Conservation (phyloP, 1,140 invertebrate genomes). For the Cydia fagiglandana region DNA sequence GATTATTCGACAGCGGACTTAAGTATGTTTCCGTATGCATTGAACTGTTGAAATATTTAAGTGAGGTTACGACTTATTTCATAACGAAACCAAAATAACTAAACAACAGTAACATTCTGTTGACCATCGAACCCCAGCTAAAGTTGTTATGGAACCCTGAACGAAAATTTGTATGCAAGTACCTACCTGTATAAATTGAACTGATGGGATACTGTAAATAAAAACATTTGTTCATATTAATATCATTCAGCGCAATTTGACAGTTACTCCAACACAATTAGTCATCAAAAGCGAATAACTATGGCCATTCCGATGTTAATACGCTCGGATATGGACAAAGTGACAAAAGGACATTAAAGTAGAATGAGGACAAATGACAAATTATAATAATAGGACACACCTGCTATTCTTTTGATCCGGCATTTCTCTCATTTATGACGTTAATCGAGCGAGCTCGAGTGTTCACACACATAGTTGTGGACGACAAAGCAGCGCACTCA, state of each 20-base stretch:
- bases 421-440: conserved; percentile 78
- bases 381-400: conserved; percentile 77
- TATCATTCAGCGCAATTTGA: conserved; percentile 31
- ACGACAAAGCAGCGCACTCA: conserved; percentile 65
- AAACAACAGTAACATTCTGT: too few species aligned
- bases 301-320: conserved; percentile 48
- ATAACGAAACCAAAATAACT: neutral
- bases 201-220: neutral
- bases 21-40: neutral
- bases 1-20: neutral
- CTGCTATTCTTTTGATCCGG: conserved; percentile 77
- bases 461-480: conserved; percentile 71
- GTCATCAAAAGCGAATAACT: conserved; percentile 42
- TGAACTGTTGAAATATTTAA: too few species aligned
- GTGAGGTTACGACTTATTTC: neutral
- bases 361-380: conserved; percentile 70
- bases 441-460: conserved; percentile 73
- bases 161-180: neutral
- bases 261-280: conserved; percentile 46
- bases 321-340: conserved; percentile 46
- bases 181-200: neutral
- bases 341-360: conserved; percentile 62
- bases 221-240: neutral
- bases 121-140: too few species aligned
- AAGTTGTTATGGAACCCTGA: neutral